Conservation (phyloP, 35 echinoderm and acorn worm genomes). For the Chiridota heheva region DNA sequence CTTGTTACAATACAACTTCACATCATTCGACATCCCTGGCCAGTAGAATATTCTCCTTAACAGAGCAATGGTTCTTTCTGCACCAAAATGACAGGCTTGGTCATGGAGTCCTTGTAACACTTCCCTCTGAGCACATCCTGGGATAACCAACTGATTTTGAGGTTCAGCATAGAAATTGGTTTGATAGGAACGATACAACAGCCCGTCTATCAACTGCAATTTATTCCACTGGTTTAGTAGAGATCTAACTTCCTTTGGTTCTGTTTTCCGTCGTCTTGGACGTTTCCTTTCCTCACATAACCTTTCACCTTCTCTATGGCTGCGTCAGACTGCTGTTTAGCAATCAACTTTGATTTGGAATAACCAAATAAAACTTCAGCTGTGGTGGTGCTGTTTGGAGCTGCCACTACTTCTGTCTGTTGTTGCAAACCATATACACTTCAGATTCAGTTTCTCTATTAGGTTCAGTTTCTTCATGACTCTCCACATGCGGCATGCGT, state of each 20-base stretch:
- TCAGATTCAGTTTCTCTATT: background rate
- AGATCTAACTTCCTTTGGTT: background rate
- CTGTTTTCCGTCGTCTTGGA: background rate
- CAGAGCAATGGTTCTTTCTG: slow-evolving; percentile 43
- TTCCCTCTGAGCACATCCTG: slow-evolving; percentile 9
- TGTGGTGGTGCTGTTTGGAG: too few relatives aligned
- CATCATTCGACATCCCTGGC: slow-evolving; percentile 36
- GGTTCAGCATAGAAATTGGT: slow-evolving; percentile 18
- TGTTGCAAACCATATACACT: background rate
- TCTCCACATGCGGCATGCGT: background rate
- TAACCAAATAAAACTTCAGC: too few relatives aligned
- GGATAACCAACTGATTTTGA: slow-evolving; percentile 59
- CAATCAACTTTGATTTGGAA: too few relatives aligned
- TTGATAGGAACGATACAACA: background rate
- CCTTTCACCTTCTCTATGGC: background rate
- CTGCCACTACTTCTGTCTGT: background rate
- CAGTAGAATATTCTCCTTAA: slow-evolving; percentile 53
- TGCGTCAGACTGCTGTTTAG: background rate
- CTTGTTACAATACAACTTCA: slow-evolving; percentile 29
- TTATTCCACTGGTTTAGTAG: background rate
- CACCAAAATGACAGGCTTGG: slow-evolving; percentile 51
- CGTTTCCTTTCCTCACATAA: background rate
- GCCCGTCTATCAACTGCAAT: background rate
- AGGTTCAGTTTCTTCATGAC: background rate
- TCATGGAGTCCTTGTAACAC: slow-evolving; percentile 40